phyloP scores from a whole-genome alignment of 2,797 vertebrate genomes.

The Falco columbarius region DNA sequence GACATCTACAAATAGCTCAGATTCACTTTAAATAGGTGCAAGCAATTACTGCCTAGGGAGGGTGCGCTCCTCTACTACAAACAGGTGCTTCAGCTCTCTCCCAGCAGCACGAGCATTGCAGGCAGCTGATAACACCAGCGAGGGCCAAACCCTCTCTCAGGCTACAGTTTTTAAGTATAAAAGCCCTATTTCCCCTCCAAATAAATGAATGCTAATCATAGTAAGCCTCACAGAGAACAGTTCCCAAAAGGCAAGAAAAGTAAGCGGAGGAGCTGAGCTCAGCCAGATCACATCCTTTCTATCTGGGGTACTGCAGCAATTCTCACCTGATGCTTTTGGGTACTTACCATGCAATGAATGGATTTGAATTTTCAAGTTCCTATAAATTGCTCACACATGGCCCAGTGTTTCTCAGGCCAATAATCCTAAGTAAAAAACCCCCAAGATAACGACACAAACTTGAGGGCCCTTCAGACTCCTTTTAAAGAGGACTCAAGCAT shows the following conservation, averaged over 20 bases:
- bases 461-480: neutral
- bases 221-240: neutral
- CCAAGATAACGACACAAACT: neutral
- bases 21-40: neutral
- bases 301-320: neutral
- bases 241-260: neutral
- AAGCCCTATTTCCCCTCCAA: neutral
- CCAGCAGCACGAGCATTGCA: neutral
- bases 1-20: neutral
- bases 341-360: conserved; percentile 85
- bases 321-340: conserved; percentile 83
- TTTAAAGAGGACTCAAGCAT: conserved; percentile 59
- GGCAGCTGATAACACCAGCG: neutral
- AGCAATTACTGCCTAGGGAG: neutral
- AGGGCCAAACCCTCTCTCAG: neutral
- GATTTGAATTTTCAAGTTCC: conserved; percentile 82
- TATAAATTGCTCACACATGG: conserved; percentile 80
- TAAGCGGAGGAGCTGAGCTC: neutral
- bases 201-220: neutral
- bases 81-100: neutral
- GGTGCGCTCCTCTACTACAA: neutral
- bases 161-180: neutral
- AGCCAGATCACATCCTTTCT: neutral
- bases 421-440: neutral
- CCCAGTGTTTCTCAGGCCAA: neutral